Base-by-base conservation (phyloP, 2,888 invertebrate species). In the Acrobasis consociella region DNA sequence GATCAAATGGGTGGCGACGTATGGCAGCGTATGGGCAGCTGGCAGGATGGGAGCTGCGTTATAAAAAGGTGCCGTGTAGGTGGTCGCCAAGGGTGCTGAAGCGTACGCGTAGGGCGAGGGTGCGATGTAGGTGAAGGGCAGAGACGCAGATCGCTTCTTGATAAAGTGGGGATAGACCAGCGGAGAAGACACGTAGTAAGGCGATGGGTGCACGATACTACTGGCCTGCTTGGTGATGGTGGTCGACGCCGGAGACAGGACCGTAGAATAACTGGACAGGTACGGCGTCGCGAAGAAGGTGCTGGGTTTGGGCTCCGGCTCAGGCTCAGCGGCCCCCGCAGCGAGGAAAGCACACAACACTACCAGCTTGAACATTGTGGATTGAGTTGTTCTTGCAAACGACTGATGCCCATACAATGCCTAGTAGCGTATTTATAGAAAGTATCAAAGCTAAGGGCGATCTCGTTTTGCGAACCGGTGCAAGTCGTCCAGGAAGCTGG, bases 261-360 rank as follows among this genome's bases (percentile, higher is more conserved):
- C 65, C 8, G 75, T 72, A 7, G 79, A 70, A 10, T 83, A 77
- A 63, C 85, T 49, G 15, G 46, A 46, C 46, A 31, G 82, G 9
- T 77, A 62, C 62, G 82, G 67, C 7, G 81, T 82, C 13, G 80
- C 67, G 38, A 75, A 66, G 58, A 69, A 72, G 10, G 55, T 55
- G 55, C 62, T 17, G 2, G 71, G 53, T 52, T 67, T 50, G 49
- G 73, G 31, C 11, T 69, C 55, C 46, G 69, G 60, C 22, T 78
- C 71, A 9, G 88, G 89, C 68, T 86, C 81, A 69, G 94, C 94
- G 62, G 86, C 80, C 71, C 86, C 94, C 72, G 91, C 86, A 73
- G 94, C 94, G 76, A 94, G 77, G 75, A 94, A 85, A 85, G 93
- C 93, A 80, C 89, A 94, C 93, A 95, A 93, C 81, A 94, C 93